phyloP scores from a whole-genome alignment of 37 sponge, comb jelly and placozoan species.

The Mnemiopsis leidyi region DNA sequence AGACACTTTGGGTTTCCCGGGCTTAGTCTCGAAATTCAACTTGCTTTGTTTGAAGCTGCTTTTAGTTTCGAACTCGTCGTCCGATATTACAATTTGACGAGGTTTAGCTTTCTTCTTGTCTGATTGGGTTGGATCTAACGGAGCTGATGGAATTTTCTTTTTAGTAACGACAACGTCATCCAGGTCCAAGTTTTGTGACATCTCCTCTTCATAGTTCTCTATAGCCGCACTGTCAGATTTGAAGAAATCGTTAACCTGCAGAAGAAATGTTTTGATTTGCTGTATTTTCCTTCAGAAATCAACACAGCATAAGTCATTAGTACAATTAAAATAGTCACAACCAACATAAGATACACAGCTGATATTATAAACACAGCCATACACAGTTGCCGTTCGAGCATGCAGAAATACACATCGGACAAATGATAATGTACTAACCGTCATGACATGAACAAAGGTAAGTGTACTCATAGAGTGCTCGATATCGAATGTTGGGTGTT shows the following conservation, averaged over 20 bases:
- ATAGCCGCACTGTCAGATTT: not conserved
- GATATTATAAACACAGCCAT: too few relatives aligned
- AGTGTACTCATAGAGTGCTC: slow-evolving; percentile 53
- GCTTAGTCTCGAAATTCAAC: not conserved
- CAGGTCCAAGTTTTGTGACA: not conserved
- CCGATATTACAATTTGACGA: slow-evolving; percentile 1
- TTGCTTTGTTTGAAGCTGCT: not conserved
- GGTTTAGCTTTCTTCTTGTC: not conserved
- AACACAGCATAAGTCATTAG: too few relatives aligned
- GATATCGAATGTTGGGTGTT: slow-evolving; percentile 48
- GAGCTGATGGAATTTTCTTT: not conserved
- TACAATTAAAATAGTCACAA: too few relatives aligned
- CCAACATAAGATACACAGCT: too few relatives aligned
- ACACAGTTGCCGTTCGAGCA: too few relatives aligned
- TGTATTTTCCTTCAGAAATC: too few relatives aligned
- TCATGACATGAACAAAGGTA: slow-evolving; percentile 34
- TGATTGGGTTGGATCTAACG: not conserved
- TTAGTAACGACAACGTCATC: not conserved
- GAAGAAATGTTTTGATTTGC: not conserved
- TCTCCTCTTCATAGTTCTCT: not conserved
- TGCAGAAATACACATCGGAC: too few relatives aligned
- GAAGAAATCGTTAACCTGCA: slow-evolving; percentile 12
- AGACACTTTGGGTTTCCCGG: not conserved
- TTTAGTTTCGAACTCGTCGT: slow-evolving; percentile 31
- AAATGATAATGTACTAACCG: too few relatives aligned